These are phyloP conservation scores for Scrobipalpa atriplicella DNA, from an alignment of 2,888 invertebrate species.

Conservation along the genomic window DNA sequence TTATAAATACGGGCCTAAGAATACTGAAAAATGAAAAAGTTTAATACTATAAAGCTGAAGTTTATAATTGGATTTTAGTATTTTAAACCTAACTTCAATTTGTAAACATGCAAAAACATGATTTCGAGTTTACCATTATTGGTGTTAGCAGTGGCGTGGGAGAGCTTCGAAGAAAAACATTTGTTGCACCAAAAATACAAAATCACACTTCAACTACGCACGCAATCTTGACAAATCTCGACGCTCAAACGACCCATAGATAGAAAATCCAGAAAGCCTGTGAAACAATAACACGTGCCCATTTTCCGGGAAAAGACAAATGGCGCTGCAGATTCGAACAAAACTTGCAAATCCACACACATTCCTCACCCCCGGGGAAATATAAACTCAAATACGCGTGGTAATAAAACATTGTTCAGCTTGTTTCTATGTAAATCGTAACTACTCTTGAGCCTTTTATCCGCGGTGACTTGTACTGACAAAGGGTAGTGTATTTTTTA, in stretches of 20 bases:
- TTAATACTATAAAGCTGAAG: too few relatives aligned
- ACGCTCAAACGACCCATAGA: neutral
- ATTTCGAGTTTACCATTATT: too few relatives aligned
- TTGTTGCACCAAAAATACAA: too few relatives aligned
- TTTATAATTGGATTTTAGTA: too few relatives aligned
- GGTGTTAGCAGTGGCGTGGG: too few relatives aligned
- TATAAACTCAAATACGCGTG: constrained; percentile 64
- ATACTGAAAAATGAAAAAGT: too few relatives aligned
- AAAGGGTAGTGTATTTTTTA: neutral
- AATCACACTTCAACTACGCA: neutral
- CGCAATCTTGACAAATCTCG: neutral
- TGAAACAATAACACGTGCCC: constrained; percentile 1
- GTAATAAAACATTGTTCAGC: constrained; percentile 72
- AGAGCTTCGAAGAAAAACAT: too few relatives aligned
- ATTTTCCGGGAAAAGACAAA: constrained; percentile 16
- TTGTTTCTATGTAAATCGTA: constrained; percentile 71
- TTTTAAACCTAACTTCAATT: too few relatives aligned
- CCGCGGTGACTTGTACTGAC: constrained; percentile 51
- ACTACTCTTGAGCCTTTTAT: constrained; percentile 59
- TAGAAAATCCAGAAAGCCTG: constrained; percentile 1
- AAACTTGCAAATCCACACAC: constrained; percentile 57
- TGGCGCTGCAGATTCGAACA: constrained; percentile 44
- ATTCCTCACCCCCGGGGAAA: constrained; percentile 68
- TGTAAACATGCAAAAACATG: too few relatives aligned
- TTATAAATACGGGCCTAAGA: too few relatives aligned